These are phyloP conservation scores for Lordiphosa mommai DNA, from an alignment of 1,140 invertebrate species.

Conservation along the genomic window DNA sequence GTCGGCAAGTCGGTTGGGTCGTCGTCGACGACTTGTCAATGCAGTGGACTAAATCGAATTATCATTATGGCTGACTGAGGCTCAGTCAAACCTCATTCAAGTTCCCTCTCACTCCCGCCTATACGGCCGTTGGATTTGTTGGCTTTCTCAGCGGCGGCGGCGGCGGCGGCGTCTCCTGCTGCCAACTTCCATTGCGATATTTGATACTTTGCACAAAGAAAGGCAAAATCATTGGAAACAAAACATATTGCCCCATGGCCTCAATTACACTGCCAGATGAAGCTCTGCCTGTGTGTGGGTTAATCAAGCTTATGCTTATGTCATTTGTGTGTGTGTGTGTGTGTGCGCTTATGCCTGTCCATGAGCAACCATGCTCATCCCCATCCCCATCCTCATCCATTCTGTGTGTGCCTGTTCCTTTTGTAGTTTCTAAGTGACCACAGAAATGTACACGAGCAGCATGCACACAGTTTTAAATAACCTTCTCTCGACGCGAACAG, in stretches of 20 bases:
- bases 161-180: slow-evolving; percentile 3
- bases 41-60: slow-evolving; percentile 78
- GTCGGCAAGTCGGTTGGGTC: not conserved
- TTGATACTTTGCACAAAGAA: slow-evolving; percentile 74
- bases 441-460: slow-evolving; percentile 68
- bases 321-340: slow-evolving; percentile 37
- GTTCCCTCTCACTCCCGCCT: slow-evolving; percentile 10
- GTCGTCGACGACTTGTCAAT: slow-evolving; percentile 55
- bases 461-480: slow-evolving; percentile 56
- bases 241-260: slow-evolving; percentile 76
- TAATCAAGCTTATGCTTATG: slow-evolving; percentile 8
- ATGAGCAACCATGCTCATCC: slow-evolving; percentile 6
- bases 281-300: slow-evolving; percentile 19
- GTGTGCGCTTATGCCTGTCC: slow-evolving; percentile 8
- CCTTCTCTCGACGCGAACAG: slow-evolving; percentile 25
- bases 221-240: slow-evolving; percentile 77
- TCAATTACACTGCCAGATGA: slow-evolving; percentile 71
- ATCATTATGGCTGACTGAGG: slow-evolving; percentile 79
- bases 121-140: slow-evolving; percentile 10
- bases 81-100: slow-evolving; percentile 78
- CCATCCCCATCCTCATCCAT: not conserved
- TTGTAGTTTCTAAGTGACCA: slow-evolving; percentile 61
- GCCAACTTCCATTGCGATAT: slow-evolving; percentile 65
- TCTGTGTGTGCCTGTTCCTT: slow-evolving; percentile 10
- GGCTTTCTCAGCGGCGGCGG: slow-evolving; percentile 6